Conservation (phyloP, 1,140 invertebrate species). For the Nylanderia fulva region DNA sequence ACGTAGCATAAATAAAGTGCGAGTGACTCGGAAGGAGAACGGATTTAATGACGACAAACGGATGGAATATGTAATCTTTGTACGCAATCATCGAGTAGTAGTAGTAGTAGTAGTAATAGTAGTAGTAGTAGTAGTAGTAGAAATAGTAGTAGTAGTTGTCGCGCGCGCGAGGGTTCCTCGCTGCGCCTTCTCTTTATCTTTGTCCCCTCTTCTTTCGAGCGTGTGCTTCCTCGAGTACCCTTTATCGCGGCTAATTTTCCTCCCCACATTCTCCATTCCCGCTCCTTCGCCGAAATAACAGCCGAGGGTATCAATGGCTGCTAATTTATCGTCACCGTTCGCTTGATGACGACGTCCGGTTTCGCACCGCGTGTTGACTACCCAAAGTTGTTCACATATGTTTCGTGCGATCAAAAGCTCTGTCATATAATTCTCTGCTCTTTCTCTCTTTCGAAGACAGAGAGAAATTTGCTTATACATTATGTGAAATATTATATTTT, state of each 20-base stretch:
- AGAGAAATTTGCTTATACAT: neutral
- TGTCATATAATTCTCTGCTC: neutral
- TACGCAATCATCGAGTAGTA: conserved; percentile 43
- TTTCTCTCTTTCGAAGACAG: neutral
- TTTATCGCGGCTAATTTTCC: conserved; percentile 56
- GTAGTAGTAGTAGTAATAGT: conserved; percentile 16
- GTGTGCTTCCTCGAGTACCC: conserved; percentile 49
- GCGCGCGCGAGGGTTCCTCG: conserved; percentile 9
- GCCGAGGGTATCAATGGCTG: conserved; percentile 57
- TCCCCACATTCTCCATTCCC: conserved; percentile 30
- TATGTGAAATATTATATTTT: neutral
- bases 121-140: neutral
- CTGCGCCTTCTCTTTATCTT: conserved; percentile 51
- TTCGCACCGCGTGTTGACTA: conserved; percentile 26
- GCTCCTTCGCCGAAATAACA: conserved; percentile 58
- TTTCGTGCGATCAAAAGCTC: neutral
- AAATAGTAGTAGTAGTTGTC: conserved; percentile 13
- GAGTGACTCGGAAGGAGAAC: conserved; percentile 38
- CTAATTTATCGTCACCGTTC: conserved; percentile 58
- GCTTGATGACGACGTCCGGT: conserved; percentile 57
- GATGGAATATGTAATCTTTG: conserved; percentile 58
- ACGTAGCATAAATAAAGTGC: neutral
- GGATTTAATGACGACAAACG: conserved; percentile 52
- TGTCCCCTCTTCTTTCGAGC: conserved; percentile 20
- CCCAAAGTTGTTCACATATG: conserved; percentile 15